Conservation (phyloP, 2,797 vertebrate species). For the Lateolabrax maculatus region DNA sequence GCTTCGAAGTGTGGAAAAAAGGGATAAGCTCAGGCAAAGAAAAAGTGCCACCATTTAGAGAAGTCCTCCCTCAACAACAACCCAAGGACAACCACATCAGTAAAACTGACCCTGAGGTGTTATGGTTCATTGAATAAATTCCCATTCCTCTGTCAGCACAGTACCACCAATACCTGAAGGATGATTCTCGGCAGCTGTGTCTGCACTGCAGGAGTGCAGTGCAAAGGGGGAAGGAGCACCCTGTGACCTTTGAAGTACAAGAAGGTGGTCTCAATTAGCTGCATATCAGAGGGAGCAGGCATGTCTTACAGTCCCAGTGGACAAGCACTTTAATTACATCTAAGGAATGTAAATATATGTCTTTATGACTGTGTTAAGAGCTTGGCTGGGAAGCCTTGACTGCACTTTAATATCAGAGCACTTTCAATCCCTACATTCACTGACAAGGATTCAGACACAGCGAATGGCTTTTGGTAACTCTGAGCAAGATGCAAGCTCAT, state of each 20-base stretch:
- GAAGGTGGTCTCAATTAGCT: constrained; percentile 70
- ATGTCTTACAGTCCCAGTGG: constrained; percentile 48
- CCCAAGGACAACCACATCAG: constrained; percentile 62
- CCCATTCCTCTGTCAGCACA: constrained; percentile 57
- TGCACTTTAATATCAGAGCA: constrained; percentile 35
- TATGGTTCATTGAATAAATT: constrained; percentile 55
- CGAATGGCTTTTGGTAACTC: neutral
- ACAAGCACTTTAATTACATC: constrained; percentile 74
- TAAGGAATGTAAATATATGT: constrained; percentile 58
- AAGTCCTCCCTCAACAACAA: constrained; percentile 52
- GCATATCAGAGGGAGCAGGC: constrained; percentile 57
- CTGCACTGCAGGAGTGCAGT: constrained; percentile 3
- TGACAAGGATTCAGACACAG: constrained; percentile 13
- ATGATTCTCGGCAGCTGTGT: constrained; percentile 39
- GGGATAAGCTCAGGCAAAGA: constrained; percentile 47
- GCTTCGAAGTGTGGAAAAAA: constrained; percentile 32
- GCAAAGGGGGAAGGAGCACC: constrained; percentile 14
- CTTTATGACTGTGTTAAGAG: constrained; percentile 34
- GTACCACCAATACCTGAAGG: constrained; percentile 35
- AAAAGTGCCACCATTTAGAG: constrained; percentile 62
- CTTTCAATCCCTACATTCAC: constrained; percentile 45
- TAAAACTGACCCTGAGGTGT: constrained; percentile 55
- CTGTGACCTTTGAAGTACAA: constrained; percentile 68
- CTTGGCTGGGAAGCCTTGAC: constrained; percentile 17
- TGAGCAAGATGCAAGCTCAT: neutral